These are phyloP conservation scores for Hyaena hyaena DNA, from an alignment of 2,113 vertebrate species.

Conservation along the genomic window DNA sequence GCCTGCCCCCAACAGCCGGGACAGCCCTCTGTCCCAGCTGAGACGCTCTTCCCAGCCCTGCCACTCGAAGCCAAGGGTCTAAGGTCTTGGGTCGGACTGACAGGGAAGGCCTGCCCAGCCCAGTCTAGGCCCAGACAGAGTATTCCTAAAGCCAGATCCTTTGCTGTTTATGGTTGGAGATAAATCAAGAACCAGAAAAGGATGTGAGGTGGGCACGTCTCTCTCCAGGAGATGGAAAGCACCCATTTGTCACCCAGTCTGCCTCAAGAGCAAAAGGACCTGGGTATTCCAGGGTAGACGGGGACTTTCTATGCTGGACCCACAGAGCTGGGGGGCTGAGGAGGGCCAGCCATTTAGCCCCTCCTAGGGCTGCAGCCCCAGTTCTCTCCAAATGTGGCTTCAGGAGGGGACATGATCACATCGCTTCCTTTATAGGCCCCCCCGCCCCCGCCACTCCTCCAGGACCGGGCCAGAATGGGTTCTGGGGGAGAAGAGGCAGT, in stretches of 20 bases:
- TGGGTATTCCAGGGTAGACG: background rate
- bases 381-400: background rate
- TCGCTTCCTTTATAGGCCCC: background rate
- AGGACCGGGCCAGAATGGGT: background rate
- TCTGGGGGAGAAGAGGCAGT: background rate
- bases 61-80: background rate
- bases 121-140: background rate
- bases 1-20: background rate
- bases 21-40: too few relatives aligned
- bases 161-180: background rate
- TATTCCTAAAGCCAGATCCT: background rate
- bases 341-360: background rate
- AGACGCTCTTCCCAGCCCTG: background rate
- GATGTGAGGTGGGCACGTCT: background rate
- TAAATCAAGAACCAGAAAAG: slow-evolving; percentile 15
- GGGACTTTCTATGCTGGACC: background rate
- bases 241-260: background rate
- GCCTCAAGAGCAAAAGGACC: background rate
- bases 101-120: background rate
- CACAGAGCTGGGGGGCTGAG: background rate
- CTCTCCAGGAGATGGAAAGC: background rate
- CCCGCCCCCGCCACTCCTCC: background rate
- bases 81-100: background rate
- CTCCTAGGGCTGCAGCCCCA: background rate
- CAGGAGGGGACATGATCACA: background rate